Base-by-base conservation (phyloP, 2,113 vertebrate genomes). In the Rhynchomys soricoides region DNA sequence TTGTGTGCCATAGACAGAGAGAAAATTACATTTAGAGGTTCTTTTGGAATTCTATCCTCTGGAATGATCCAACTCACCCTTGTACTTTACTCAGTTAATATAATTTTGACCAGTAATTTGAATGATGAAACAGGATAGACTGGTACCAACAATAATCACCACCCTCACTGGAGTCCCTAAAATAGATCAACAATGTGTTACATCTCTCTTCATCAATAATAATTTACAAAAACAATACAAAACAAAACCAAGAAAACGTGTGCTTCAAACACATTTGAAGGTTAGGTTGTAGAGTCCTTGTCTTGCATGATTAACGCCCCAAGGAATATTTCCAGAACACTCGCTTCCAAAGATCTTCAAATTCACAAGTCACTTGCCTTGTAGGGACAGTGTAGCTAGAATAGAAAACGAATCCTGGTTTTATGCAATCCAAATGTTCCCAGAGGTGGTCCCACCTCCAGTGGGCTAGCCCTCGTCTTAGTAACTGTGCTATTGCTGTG, bases 1-100 rank as follows among this genome's bases (percentile, higher is more conserved):
- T 6, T 89, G 17, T 40, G 21, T 89, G 13, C 50, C 71, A 68
- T 74, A 52, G 6, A 68, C 2, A 78, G 40, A 37, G 66, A 21
- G 45, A 87, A 3, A 68, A 21, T 87, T 52, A 75, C 17, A 50
- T 10, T 73, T 89, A 64, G 48, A 95, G 40, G 75, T 94, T 83
- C 68, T 95, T 96, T 95, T 94, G 88, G 64, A 43, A 79, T 94
- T 45, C 2, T 59, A 90, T 48, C 5, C 37, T 92, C 64, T 91
- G 16, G 34, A 91, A 88, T 92, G 31, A 87, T 48, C 66, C 87
- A 16, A 79, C 34, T 86, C 90, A 43, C 34, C 34, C 48, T 90
- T n/a, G 8, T 73, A 79, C 12, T 52, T 62, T 70, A 75, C 37
- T 85, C 5, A 90, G 50, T 64, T 79, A 37, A 21, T 52, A n/a